Evolutionary conservation across 2,888 invertebrate genomes (phyloP).

Genomic region (Tipula lateralis): DNA sequence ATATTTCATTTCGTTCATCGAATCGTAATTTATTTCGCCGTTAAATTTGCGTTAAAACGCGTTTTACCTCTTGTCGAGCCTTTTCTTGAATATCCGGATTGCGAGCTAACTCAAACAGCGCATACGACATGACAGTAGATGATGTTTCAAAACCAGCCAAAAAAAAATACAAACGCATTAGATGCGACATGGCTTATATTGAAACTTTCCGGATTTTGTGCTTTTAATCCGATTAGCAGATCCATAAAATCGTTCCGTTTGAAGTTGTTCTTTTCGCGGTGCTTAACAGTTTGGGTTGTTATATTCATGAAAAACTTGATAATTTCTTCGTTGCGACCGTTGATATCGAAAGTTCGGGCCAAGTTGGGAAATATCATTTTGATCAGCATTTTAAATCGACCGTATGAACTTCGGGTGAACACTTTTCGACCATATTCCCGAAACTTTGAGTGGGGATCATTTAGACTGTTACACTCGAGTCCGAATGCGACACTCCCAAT

Average conservation of each 20-base stretch:
- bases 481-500: slow-evolving; percentile 51
- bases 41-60: slow-evolving; percentile 40
- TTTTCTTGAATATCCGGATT: slow-evolving; percentile 47
- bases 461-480: too few species aligned
- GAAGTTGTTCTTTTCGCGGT: slow-evolving; percentile 50
- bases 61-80: slow-evolving; percentile 44
- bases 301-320: slow-evolving; percentile 51
- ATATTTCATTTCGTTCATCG: slow-evolving; percentile 45
- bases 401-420: slow-evolving; percentile 35
- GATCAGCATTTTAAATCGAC: slow-evolving; percentile 35
- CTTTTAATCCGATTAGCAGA: slow-evolving; percentile 42
- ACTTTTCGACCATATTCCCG: slow-evolving; percentile 38
- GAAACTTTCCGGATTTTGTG: neutral
- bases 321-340: slow-evolving; percentile 39
- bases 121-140: slow-evolving; percentile 45
- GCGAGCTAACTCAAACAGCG: slow-evolving; percentile 48
- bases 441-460: slow-evolving; percentile 46
- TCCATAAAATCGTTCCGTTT: slow-evolving; percentile 54
- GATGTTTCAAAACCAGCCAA: slow-evolving; percentile 52
- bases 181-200: slow-evolving; percentile 41
- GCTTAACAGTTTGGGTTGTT: slow-evolving; percentile 50
- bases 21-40: slow-evolving; percentile 45
- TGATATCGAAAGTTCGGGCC: slow-evolving; percentile 37
- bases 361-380: slow-evolving; percentile 36
- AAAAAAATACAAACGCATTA: slow-evolving; percentile 50